Conservation (phyloP, 2,888 invertebrate species). For the Heteromurus nitidus region DNA sequence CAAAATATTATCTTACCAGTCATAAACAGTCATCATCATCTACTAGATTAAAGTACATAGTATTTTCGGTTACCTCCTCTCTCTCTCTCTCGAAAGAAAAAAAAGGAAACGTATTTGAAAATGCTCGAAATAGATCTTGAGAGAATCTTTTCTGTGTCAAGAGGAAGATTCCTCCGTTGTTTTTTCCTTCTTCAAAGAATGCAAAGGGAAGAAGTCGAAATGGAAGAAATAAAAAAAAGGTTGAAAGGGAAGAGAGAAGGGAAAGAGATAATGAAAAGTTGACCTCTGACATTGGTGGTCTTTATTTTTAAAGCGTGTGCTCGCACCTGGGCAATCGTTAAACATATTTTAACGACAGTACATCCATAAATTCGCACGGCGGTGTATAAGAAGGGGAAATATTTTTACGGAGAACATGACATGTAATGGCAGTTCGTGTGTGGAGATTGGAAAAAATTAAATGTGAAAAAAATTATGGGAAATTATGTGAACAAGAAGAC, state of each 20-base stretch:
- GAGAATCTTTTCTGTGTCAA: slow-evolving; percentile 9
- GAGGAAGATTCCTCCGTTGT: background rate
- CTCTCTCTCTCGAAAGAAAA: too few relatives aligned
- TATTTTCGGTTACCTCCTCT: background rate
- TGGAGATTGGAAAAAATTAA: slow-evolving; percentile 2
- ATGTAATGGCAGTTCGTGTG: slow-evolving; percentile 36
- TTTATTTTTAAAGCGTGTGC: slow-evolving; percentile 72
- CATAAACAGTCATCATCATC: background rate
- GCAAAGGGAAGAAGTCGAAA: slow-evolving; percentile 21
- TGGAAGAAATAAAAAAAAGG: slow-evolving; percentile 30
- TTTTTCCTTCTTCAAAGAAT: slow-evolving; percentile 18
- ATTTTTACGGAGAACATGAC: slow-evolving; percentile 43
- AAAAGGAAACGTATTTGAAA: background rate
- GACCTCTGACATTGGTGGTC: slow-evolving; percentile 70
- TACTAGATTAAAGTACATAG: background rate
- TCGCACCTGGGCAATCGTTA: slow-evolving; percentile 73
- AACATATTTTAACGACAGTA: slow-evolving; percentile 72
- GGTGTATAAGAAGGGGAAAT: slow-evolving; percentile 41
- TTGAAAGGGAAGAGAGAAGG: slow-evolving; percentile 32
- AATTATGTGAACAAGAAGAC: background rate
- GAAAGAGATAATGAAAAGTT: slow-evolving; percentile 71
- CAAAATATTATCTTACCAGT: slow-evolving; percentile 10
- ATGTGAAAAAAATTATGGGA: background rate
- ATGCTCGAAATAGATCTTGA: background rate
- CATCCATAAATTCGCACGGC: slow-evolving; percentile 74